A percentile compares a stretch with the other conserved stretches of the same genome.
Evolutionary conservation across 2,113 vertebrate genomes (phyloP).

Genomic region (Cyanoliseus patagonus): DNA sequence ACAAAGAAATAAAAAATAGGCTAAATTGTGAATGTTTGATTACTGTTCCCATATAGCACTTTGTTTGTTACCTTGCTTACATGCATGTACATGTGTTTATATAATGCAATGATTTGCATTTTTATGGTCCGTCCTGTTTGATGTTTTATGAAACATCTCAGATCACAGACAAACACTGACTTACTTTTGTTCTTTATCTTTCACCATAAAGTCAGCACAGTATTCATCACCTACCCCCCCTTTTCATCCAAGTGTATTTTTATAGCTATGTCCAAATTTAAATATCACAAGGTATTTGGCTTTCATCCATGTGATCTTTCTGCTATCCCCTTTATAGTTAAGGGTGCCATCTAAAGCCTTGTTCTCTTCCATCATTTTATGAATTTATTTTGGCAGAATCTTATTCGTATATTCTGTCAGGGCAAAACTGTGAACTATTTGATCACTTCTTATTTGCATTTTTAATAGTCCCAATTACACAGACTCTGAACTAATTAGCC

Average conservation of each 20-base stretch:
- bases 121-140: not conserved
- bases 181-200: not conserved
- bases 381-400: conserved; percentile 28
- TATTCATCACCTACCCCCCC: not conserved
- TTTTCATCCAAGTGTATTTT: not conserved
- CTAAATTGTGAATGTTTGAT: not conserved
- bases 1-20: not conserved
- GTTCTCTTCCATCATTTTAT: not conserved
- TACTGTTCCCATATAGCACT: not conserved
- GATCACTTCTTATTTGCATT: conserved; percentile 82
- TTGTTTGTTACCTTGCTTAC: not conserved
- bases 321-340: not conserved
- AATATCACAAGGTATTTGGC: not conserved
- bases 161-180: not conserved
- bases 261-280: not conserved
- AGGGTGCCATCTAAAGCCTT: not conserved
- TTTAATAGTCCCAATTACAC: conserved; percentile 80
- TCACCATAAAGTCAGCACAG: not conserved
- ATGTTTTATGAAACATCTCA: not conserved
- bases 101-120: not conserved
- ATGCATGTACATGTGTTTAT: not conserved
- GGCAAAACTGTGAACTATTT: conserved; percentile 77
- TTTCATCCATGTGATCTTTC: not conserved
- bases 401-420: conserved; percentile 73
- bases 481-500: conserved; percentile 80